A percentile compares a stretch with the other conserved stretches of the same genome.
Evolutionary conservation across 2,113 vertebrate species (phyloP).

Genomic region (Alligator mississippiensis): DNA sequence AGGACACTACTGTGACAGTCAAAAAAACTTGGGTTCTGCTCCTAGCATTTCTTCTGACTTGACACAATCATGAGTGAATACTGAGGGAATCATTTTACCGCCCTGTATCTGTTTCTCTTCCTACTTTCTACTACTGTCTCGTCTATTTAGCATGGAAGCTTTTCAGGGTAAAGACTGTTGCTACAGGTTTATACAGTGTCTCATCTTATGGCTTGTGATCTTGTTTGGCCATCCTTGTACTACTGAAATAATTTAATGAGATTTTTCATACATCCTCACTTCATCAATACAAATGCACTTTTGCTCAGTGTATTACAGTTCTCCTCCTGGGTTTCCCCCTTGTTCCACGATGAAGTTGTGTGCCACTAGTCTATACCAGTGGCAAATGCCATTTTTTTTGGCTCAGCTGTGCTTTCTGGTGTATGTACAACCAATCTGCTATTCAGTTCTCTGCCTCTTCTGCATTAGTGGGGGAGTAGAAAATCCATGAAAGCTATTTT

Average conservation of each 20-base stretch:
- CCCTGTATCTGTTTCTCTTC: background rate
- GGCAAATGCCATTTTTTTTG: background rate
- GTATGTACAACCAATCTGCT: background rate
- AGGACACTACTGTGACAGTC: background rate
- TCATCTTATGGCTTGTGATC: background rate
- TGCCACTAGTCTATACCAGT: background rate
- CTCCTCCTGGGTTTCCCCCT: background rate
- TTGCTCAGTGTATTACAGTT: background rate
- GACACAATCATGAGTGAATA: background rate
- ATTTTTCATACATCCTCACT: background rate
- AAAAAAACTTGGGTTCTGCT: background rate
- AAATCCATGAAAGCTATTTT: background rate
- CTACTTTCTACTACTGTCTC: background rate
- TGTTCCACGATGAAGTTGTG: background rate
- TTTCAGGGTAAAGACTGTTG: background rate
- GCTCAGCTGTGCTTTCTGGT: background rate
- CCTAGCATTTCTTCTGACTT: accelerated
- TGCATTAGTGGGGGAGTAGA: background rate
- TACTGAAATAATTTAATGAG: background rate
- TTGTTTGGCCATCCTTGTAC: background rate
- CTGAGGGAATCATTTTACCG: background rate
- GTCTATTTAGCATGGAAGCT: background rate
- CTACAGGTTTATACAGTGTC: background rate
- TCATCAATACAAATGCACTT: background rate
- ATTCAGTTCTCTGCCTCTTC: background rate